A percentile compares a stretch with the other conserved stretches of the same genome.
These are phyloP conservation scores for Xyrichtys novacula DNA, from an alignment of 2,797 vertebrate genomes.

Conservation along the genomic window DNA sequence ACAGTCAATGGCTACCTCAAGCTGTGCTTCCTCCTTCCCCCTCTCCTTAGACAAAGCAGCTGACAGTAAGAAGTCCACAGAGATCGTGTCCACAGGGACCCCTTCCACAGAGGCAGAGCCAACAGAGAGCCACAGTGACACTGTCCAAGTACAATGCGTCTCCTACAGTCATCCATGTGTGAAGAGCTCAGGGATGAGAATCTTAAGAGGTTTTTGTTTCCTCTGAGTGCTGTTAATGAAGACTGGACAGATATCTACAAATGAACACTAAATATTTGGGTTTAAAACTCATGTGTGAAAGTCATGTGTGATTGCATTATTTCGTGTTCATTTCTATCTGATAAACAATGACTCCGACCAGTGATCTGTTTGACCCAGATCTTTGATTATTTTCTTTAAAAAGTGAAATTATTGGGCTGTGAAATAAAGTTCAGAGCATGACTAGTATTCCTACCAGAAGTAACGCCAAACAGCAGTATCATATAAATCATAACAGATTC, in stretches of 20 bases:
- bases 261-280: too few species aligned
- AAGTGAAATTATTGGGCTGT: too few species aligned
- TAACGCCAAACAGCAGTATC: too few species aligned
- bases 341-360: too few species aligned
- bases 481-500: too few species aligned
- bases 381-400: too few species aligned
- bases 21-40: conserved; percentile 39
- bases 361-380: too few species aligned
- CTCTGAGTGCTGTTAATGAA: conserved; percentile 28
- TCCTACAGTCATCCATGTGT: conserved; percentile 72
- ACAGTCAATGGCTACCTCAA: conserved; percentile 34
- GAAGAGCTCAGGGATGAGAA: conserved; percentile 53
- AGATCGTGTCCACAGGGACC: conserved; percentile 79
- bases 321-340: too few species aligned
- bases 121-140: conserved; percentile 67
- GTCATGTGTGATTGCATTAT: too few species aligned
- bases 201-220: conserved; percentile 51
- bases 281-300: too few species aligned
- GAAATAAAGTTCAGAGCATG: too few species aligned
- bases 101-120: conserved; percentile 58
- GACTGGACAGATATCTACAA: conserved; percentile 24
- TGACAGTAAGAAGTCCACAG: conserved; percentile 71
- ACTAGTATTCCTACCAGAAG: too few species aligned
- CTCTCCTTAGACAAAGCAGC: conserved; percentile 57
- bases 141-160: conserved; percentile 76